Conservation (phyloP, 2,113 vertebrate species). For the Muntiacus reevesi region DNA sequence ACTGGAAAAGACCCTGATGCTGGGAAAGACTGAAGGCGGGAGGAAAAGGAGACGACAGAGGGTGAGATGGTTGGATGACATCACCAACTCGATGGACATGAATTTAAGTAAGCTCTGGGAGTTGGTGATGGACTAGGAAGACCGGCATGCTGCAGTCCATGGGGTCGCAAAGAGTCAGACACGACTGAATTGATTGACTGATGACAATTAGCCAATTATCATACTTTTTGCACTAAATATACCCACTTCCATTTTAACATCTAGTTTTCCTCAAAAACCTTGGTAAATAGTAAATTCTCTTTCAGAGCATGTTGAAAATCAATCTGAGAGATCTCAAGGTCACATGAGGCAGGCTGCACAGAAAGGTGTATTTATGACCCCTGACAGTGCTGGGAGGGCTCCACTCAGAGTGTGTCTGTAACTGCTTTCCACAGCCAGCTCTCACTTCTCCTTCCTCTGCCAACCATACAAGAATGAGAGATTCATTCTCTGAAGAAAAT, state of each 20-base stretch:
- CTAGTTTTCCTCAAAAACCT: background rate
- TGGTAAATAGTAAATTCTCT: background rate
- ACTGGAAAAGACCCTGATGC: background rate
- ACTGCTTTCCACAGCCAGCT: background rate
- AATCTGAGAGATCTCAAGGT: background rate
- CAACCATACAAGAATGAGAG: background rate
- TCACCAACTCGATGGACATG: background rate
- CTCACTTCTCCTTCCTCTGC: background rate
- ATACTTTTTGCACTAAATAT: background rate
- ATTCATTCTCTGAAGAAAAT: background rate
- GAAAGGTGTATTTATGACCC: background rate
- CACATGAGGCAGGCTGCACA: background rate
- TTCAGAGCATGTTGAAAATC: background rate
- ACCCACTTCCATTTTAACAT: background rate
- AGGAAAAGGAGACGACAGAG: background rate
- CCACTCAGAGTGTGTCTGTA: background rate
- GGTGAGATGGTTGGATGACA: background rate
- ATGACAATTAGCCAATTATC: background rate
- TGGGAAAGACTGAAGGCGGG: background rate
- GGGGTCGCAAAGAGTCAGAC: background rate
- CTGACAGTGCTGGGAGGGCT: background rate
- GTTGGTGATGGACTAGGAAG: background rate
- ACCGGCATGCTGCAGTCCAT: background rate
- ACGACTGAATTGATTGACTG: background rate
- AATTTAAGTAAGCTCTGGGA: background rate